Evolutionary conservation across 2,888 invertebrate species (phyloP).

Genomic region (Exocentrus adspersus): DNA sequence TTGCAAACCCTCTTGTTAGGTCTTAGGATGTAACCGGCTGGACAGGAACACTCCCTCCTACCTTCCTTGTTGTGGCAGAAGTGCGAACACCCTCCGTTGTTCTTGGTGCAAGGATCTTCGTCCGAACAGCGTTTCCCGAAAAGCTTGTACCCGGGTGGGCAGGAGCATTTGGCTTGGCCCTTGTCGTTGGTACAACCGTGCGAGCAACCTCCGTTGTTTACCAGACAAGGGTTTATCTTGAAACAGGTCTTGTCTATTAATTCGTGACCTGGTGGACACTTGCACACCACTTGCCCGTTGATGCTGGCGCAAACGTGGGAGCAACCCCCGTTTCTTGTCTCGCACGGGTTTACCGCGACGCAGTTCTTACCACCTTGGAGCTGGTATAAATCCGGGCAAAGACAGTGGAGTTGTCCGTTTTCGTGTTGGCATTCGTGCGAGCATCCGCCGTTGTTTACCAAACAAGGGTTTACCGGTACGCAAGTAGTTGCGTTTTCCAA

Average conservation of each 20-base stretch:
- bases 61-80: conserved; percentile 60
- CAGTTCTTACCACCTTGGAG: conserved; percentile 53
- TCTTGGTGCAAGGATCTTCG: conserved; percentile 59
- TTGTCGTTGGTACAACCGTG: conserved; percentile 65
- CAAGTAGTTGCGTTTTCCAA: conserved; percentile 55
- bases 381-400: conserved; percentile 62
- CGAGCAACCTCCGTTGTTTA: conserved; percentile 65
- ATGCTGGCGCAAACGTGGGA: conserved; percentile 66
- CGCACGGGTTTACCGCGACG: conserved; percentile 54
- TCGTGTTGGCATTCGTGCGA: conserved; percentile 65
- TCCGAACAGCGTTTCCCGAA: conserved; percentile 60
- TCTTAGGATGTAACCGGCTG: conserved; percentile 63
- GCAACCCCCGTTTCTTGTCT: conserved; percentile 61
- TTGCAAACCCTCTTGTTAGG: conserved; percentile 63
- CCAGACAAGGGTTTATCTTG: conserved; percentile 62
- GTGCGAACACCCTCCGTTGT: conserved; percentile 65
- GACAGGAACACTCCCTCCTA: conserved; percentile 67
- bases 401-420: conserved; percentile 57
- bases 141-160: conserved; percentile 54
- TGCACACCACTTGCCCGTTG: conserved; percentile 65
- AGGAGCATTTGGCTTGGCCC: conserved; percentile 67
- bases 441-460: conserved; percentile 69
- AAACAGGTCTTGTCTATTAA: conserved; percentile 59
- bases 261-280: conserved; percentile 61
- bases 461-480: conserved; percentile 54